Percentiles rank a stretch among this genome's conserved stretches.
Conservation (phyloP, 2,113 vertebrate species). For the Spheniscus mendiculus region DNA sequence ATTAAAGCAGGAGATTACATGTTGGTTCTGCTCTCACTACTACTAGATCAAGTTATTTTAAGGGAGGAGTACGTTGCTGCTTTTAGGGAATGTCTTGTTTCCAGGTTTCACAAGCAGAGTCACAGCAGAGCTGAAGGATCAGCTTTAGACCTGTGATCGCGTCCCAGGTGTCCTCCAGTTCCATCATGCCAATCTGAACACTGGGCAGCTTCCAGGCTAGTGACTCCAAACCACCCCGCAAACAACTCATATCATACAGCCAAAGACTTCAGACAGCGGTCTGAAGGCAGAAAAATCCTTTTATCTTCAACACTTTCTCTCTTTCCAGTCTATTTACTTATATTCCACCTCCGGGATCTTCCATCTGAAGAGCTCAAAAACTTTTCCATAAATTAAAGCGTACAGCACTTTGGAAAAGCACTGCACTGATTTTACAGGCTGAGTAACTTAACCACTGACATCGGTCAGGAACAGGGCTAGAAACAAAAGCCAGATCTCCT, state of each 20-base stretch:
- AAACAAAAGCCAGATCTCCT: background rate
- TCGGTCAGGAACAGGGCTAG: background rate
- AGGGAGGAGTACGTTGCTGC: background rate
- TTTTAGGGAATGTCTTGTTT: background rate
- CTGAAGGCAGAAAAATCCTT: background rate
- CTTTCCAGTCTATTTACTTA: background rate
- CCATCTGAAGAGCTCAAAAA: background rate
- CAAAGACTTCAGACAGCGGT: background rate
- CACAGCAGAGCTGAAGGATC: background rate
- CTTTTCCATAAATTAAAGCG: background rate
- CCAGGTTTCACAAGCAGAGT: background rate
- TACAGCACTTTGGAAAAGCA: background rate
- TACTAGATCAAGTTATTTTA: background rate
- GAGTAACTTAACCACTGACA: background rate
- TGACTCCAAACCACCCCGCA: background rate
- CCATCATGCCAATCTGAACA: background rate
- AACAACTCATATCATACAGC: rapidly evolving
- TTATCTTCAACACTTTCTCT: background rate
- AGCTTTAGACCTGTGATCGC: background rate
- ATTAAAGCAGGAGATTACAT: background rate
- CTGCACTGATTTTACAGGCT: background rate
- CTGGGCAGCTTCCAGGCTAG: background rate
- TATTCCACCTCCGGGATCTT: background rate
- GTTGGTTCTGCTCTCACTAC: background rate
- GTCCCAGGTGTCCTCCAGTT: background rate